Percentiles rank a stretch among this genome's conserved stretches.
phyloP scores from a whole-genome alignment of 2,797 vertebrate species.

The Fratercula arctica region DNA sequence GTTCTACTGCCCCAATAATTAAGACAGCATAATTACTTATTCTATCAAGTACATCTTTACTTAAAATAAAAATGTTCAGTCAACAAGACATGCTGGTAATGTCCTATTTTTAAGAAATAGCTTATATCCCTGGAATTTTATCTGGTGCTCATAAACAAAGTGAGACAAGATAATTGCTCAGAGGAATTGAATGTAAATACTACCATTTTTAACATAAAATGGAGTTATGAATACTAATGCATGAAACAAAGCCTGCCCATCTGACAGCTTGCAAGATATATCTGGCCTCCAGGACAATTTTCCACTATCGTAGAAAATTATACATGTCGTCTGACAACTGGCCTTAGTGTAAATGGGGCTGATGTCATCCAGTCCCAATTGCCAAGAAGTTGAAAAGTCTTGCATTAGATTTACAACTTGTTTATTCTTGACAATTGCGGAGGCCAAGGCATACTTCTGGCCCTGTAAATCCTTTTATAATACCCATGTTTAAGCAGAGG shows the following conservation, averaged over 20 bases:
- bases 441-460: neutral
- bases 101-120: neutral
- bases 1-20: neutral
- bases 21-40: neutral
- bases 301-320: neutral
- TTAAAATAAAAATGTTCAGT: neutral
- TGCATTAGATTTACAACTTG: slow-evolving; percentile 24
- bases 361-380: neutral
- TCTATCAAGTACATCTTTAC: neutral
- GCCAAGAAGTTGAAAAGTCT: slow-evolving; percentile 11
- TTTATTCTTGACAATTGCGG: neutral
- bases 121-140: neutral
- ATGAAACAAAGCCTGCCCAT: neutral
- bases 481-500: neutral
- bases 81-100: neutral
- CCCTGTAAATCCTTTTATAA: neutral
- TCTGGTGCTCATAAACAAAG: neutral
- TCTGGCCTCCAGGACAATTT: slow-evolving; percentile 14
- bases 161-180: neutral
- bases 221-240: neutral
- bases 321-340: neutral
- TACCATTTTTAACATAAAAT: neutral
- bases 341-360: neutral
- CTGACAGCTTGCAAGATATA: neutral
- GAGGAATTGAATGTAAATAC: neutral